Percentiles rank a stretch among this genome's conserved stretches.
phyloP scores from a whole-genome alignment of 2,113 vertebrate species.

The Prinia subflava region DNA sequence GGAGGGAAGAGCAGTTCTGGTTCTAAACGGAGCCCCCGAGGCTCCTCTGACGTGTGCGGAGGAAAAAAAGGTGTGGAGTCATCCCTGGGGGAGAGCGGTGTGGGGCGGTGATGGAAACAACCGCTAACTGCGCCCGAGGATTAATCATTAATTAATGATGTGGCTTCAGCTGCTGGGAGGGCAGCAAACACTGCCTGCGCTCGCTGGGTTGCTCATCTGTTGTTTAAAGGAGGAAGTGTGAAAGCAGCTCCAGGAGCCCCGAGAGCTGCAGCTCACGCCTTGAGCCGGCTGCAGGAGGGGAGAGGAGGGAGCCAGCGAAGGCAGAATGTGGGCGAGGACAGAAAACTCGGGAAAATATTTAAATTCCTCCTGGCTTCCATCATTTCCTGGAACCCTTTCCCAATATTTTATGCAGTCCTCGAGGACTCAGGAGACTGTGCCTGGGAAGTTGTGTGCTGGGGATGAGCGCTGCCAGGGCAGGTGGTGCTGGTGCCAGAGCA shows the following conservation, averaged over 20 bases:
- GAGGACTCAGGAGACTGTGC: neutral
- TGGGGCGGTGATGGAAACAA: constrained; percentile 11
- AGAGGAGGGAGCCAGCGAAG: neutral
- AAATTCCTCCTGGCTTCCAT: constrained; percentile 34
- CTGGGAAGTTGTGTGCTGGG: neutral
- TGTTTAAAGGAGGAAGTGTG: neutral
- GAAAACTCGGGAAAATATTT: constrained; percentile 4
- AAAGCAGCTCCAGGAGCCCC: neutral
- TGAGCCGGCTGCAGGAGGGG: neutral
- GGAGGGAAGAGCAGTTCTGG: neutral
- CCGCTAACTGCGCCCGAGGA: neutral
- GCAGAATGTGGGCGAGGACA: constrained; percentile 19
- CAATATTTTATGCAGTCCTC: neutral
- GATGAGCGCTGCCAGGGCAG: neutral
- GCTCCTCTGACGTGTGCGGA: neutral
- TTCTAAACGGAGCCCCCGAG: neutral
- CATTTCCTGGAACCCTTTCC: constrained; percentile 19
- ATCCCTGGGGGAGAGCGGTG: neutral
- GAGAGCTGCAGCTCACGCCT: neutral
- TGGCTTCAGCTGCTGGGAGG: neutral
- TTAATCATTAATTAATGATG: constrained; percentile 28
- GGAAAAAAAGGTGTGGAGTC: neutral
- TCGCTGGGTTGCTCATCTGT: neutral
- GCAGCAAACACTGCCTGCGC: neutral
- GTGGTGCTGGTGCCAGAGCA: neutral